Evolutionary conservation across 2,113 vertebrate species (phyloP).

Genomic region (Trichomycterus rosablanca): DNA sequence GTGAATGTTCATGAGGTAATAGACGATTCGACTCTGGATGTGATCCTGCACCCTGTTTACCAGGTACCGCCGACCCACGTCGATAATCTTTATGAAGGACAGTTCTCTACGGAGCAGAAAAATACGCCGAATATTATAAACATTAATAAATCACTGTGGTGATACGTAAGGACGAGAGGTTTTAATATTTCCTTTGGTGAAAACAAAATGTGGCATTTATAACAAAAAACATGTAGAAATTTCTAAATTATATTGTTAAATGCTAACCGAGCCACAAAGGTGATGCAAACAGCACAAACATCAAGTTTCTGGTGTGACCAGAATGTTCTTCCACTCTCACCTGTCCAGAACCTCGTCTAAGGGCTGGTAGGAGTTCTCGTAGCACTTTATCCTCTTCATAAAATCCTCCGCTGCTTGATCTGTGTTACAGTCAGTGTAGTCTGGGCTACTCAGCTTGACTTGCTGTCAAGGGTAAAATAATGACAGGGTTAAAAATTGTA

Average conservation of each 20-base stretch:
- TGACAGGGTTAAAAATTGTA: too few species aligned
- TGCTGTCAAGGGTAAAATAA: constrained; percentile 65
- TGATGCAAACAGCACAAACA: neutral
- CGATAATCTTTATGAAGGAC: constrained; percentile 98
- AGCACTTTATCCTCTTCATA: constrained; percentile 95
- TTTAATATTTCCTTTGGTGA: too few species aligned
- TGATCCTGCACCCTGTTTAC: constrained; percentile 95
- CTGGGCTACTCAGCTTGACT: constrained; percentile 94
- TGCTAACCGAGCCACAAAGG: too few species aligned
- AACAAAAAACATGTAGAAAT: neutral
- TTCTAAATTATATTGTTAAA: neutral
- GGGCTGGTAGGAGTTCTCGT: constrained; percentile 88
- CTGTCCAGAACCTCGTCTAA: constrained; percentile 89
- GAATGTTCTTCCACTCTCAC: too few species aligned
- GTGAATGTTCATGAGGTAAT: constrained; percentile 99
- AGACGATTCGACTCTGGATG: constrained; percentile 96
- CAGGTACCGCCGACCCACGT: constrained; percentile 89
- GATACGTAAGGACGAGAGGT: too few species aligned
- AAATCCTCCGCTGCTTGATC: constrained; percentile 94
- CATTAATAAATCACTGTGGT: too few species aligned
- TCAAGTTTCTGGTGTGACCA: neutral
- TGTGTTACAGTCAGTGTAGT: constrained; percentile 88
- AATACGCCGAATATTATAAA: neutral
- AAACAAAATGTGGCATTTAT: too few species aligned
- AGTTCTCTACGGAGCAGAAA: constrained; percentile 73